Evolutionary conservation across 2,888 invertebrate species (phyloP), one percentile per base, ranked within the genome.

Genomic region (Eupsilia transversa): DNA sequence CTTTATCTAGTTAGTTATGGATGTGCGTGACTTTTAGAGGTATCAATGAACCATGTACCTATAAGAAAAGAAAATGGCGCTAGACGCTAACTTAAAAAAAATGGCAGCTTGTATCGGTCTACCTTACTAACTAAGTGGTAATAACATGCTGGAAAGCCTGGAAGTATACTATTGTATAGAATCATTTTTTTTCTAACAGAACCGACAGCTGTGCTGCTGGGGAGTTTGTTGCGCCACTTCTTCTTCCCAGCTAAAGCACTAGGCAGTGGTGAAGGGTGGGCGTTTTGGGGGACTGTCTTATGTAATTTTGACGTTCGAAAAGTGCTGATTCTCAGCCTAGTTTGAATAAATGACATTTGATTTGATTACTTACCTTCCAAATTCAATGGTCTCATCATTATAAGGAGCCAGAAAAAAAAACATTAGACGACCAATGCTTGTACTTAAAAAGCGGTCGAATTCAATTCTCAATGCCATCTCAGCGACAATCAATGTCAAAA

Each of bases 21-120:
- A 20, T 63, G 14, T 76, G 77, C 77, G 77, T 77, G 82, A 72
- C 61, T 74, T 46, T 69, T 41, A 54, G 60, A 61, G 57, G 66
- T 59, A 66, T 54, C 56, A 63, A 69, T 74, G 66, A 81, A 74
- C 69, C 66, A 33, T 54, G 66, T 46, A 33, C 6, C 10, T n/a
- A 2, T 65, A 33, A n/a, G 4, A 35, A 56, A 79, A 43, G 46
- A 72, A 79, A 64, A 49, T 79, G 52, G 68, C 74, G 65, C 74
- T 54, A 67, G 38, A 30, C 20, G 60, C 23, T 60, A 63, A 68
- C 14, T 41, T 33, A 43, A n/a, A n/a, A n/a, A n/a, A n/a, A n/a
- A 33, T 69, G 23, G 46, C 60, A 54, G 27, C 61, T 4, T 76
- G 20, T 67, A 46, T 14, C 33, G 5, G 20, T 59, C 41, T 43